Conservation (phyloP, 1,140 invertebrate genomes). For the Eulimnadia texana region DNA sequence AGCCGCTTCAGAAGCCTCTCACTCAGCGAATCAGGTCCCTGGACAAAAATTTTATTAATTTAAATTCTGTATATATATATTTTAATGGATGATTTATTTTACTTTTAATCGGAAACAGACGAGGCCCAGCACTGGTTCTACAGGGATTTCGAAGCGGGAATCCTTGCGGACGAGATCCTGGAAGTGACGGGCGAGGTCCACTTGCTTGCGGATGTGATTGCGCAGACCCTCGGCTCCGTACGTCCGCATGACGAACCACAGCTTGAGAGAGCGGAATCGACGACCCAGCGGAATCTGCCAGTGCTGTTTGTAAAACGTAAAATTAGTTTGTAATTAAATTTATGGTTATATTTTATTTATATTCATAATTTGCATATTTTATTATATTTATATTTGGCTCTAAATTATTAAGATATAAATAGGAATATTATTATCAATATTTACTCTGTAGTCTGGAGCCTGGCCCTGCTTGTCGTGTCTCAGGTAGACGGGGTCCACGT, state of each 20-base stretch:
- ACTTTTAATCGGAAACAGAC: conserved; percentile 77
- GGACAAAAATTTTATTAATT: conserved; percentile 22
- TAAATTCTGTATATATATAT: neutral
- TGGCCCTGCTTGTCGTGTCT: conserved; percentile 34
- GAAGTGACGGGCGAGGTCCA: conserved; percentile 60
- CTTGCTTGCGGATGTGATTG: conserved; percentile 57
- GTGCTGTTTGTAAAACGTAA: conserved; percentile 48
- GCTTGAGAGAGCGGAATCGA: conserved; percentile 77
- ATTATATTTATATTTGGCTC: conserved; percentile 12
- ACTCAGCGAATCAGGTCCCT: conserved; percentile 57
- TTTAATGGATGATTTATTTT: neutral
- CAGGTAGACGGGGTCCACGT: conserved; percentile 42
- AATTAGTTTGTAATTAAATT: neutral
- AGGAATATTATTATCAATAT: conserved; percentile 12
- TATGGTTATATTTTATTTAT: neutral
- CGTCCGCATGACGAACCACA: conserved; percentile 82
- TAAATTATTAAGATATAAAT: conserved; percentile 13
- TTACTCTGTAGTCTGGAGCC: conserved; percentile 38
- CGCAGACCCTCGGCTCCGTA: conserved; percentile 69
- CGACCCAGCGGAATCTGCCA: conserved; percentile 88
- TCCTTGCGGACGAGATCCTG: conserved; percentile 51
- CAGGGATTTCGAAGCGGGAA: conserved; percentile 59
- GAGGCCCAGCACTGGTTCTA: conserved; percentile 56
- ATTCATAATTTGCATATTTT: no score
- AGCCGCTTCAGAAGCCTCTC: conserved; percentile 57